Evolutionary conservation across 1,140 invertebrate species (phyloP), one percentile per base, ranked within the genome.

Genomic region (Drosophila ohnishii): DNA sequence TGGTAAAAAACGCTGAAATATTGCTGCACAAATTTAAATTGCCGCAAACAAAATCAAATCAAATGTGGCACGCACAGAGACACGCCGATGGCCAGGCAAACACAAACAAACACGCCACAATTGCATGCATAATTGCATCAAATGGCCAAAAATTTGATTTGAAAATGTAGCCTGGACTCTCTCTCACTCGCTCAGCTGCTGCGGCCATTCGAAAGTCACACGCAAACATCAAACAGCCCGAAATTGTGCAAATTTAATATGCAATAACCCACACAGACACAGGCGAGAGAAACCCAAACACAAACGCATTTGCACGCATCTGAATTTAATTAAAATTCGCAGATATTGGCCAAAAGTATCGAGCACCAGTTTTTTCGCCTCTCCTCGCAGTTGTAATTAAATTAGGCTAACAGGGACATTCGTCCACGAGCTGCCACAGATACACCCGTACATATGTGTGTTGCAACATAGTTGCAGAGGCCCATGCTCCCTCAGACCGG

Each of bases 51-150:
- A 78, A 78, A 59, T 64, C 65, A 71, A 71, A 71, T 71, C 51
- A 71, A 74, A 73, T 77, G 74, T 51, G 40, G 65, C 63, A 71
- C 71, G 37, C 22, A 79, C 60, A 34, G 55, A 28, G 22, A n/a
- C 30, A 67, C 51, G 37, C 51, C 32, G 34, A 53, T 53, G 19
- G 30, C 34, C 39, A 67, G 7, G 25, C 50, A 47, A 32, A 67
- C 44, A 61, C 48, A 73, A 57, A 75, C 60, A 73, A 40, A 57
- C 34, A 76, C 25, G 66, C 83, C 83, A 69, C 83, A 87, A 87
- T 88, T 78, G 72, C 84, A 79, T 87, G 83, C 83, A 88, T 87
- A 88, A 88, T 87, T 87, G 83, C 83, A 87, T 88, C 75, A 87
- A 88, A 87, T 83, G 72, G 51, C 30, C 70, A 66, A 71, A 84